Evolutionary conservation across 2,888 invertebrate genomes (phyloP), one percentile per base, ranked within the genome.

Genomic region (Selenia dentaria): DNA sequence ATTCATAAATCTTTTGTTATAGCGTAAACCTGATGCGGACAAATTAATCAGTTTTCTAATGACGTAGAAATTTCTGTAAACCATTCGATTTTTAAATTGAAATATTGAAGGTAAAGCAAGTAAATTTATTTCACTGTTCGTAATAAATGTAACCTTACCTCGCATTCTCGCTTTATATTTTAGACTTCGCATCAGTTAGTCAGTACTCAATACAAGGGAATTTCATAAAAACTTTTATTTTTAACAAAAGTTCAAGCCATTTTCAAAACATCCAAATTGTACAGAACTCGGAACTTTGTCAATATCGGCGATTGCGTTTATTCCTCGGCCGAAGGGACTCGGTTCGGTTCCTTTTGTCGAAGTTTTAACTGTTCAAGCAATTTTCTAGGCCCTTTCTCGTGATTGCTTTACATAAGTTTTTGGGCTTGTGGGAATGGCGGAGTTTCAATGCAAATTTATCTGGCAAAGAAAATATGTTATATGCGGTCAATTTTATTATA

Each of bases 261-360:
- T 33, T 36, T 20, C 33, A 3, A 14, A 46, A 40, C 35, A 40
- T 3, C 32, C 31, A 31, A 46, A 45, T 39, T 29, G 46, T 40
- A 20, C 35, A 25, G 34, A 36, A 11, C 14, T 18, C 20, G 8
- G 14, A 48, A 48, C 47, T 48, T 48, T 48, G 47, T 48, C 47
- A 48, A 48, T 48, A 48, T 48, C 33, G 41, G 28, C 47, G 41
- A 48, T 48, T 48, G 41, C 47, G 41, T 48, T 48, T 48, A 48
- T 48, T 41, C 28, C 39, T 35, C 41, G 16, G 4, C 25, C 36
- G 47, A 10, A 33, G 28, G 35, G 31, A 11, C 38, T 14, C 22
- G 25, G 25, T 45, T 46, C 46, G 35, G 46, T 46, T 48, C 41
- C 47, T 48, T 47, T 48, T 48, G 47, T 47, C 22, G 10, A 48